Base-by-base conservation (phyloP, 2,113 vertebrate genomes). In the Hyperoodon ampullatus region DNA sequence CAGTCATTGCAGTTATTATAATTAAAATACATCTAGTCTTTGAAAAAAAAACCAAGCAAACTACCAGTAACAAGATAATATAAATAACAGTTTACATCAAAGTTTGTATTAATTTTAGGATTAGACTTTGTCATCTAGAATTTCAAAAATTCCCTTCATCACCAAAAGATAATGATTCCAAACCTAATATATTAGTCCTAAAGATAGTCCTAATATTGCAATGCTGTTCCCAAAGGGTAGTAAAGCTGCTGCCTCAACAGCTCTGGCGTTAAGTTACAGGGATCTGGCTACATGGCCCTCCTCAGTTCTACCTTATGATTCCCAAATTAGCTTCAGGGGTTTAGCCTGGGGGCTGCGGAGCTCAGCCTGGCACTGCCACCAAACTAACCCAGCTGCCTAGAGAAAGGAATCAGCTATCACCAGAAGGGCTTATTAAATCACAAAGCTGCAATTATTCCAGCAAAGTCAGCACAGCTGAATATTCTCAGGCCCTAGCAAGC, bases 111-210 rank as follows among this genome's bases (percentile, higher is more conserved):
- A 68, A 70, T 70, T 84, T 86, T 58, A 1, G 81, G 24, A 90
- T 90, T 87, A 90, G 35, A 95, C 13, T 74, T 96, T 58, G 94
- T 55, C 66, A 89, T 39, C 44, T 53, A 90, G 74, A 93, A 94
- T 90, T 90, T 88, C 50, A 92, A 89, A 85, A 93, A 39, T 88
- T 74, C 70, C 77, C 60, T 94, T 47, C 70, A 80, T 68, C 58
- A 44, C 39, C 63, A 96, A 96, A 80, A 94, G 83, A 28, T 30
- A n/a, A 87, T 19, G 21, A 93, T 66, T 88, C 75, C 24, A 93
- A 96, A 93, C 44, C 80, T 47, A 77, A 33, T 75, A n/a, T 53
- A 53, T 53, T 53, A 53, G 26, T 58, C 28, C 72, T 78, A 92
- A 84, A 83, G 53, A 84, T 0, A 60, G 53, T 24, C 68, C 66